Evolutionary conservation across 1,140 invertebrate genomes (phyloP).

Genomic region (Zaprionus davidi): DNA sequence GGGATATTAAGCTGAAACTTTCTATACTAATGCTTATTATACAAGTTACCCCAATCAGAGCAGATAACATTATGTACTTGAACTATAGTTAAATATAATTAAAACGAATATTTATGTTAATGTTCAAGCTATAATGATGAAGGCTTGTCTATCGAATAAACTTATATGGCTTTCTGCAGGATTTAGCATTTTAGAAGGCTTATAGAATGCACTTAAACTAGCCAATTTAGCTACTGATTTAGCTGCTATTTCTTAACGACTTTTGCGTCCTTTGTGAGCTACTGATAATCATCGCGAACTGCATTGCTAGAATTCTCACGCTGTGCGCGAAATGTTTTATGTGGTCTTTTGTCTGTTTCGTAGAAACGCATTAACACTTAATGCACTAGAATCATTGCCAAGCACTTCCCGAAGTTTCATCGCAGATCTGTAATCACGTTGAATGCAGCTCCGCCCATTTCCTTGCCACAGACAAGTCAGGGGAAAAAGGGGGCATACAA

Average conservation of each 20-base stretch:
- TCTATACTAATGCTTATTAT: no score
- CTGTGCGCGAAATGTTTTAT: constrained; percentile 15
- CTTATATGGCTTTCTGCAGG: background rate
- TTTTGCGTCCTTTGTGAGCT: constrained; percentile 9
- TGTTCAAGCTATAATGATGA: background rate
- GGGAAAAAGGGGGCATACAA: background rate
- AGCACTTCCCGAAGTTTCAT: constrained; percentile 36
- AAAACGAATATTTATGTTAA: background rate
- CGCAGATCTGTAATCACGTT: constrained; percentile 22
- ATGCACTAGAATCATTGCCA: constrained; percentile 44
- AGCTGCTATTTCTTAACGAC: background rate
- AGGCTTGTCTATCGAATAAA: background rate
- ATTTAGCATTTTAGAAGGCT: background rate
- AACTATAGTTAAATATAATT: no score
- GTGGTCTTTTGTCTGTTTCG: constrained; percentile 21
- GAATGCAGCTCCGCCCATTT: constrained; percentile 32
- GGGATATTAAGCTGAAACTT: no score
- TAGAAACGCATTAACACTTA: constrained; percentile 44
- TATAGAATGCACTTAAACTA: background rate
- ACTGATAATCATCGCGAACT: constrained; percentile 3
- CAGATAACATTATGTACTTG: no score
- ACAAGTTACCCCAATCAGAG: no score
- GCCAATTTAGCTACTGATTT: constrained; percentile 2
- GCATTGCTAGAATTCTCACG: constrained; percentile 38
- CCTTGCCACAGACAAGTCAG: constrained; percentile 15